A percentile compares a stretch with the other conserved stretches of the same genome.
phyloP scores from a whole-genome alignment of 2,888 invertebrate genomes.

The Fragum whitleyi region DNA sequence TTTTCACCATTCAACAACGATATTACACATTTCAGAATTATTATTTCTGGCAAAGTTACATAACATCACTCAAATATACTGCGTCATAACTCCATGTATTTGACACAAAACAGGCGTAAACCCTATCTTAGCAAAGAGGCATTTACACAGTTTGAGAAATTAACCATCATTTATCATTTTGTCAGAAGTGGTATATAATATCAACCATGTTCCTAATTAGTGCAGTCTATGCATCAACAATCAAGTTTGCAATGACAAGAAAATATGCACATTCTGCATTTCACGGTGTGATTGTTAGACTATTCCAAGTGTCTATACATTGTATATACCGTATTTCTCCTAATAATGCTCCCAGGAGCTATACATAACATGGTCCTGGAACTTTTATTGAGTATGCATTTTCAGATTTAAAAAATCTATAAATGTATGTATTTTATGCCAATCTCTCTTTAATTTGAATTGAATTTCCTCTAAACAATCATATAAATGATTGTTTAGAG shows the following conservation, averaged over 20 bases:
- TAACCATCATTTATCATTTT: background rate
- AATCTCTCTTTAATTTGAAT: too few species aligned
- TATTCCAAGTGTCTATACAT: too few species aligned
- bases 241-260: background rate
- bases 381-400: too few species aligned
- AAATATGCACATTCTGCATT: background rate
- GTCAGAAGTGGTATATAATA: background rate
- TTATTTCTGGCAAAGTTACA: background rate
- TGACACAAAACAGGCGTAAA: background rate
- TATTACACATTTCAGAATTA: background rate
- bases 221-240: conserved; percentile 1
- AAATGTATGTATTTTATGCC: too few species aligned
- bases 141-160: background rate
- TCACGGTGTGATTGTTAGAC: too few species aligned
- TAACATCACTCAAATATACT: background rate
- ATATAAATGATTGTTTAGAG: too few species aligned
- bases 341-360: too few species aligned
- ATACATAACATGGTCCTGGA: too few species aligned
- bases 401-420: too few species aligned
- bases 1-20: too few species aligned
- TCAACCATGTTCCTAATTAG: background rate
- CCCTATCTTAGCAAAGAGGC: background rate
- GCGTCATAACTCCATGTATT: background rate
- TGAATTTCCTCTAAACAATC: too few species aligned
- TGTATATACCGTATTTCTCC: too few species aligned